Base-by-base conservation (phyloP, 2,113 vertebrate species). In the Lophura nycthemera region DNA sequence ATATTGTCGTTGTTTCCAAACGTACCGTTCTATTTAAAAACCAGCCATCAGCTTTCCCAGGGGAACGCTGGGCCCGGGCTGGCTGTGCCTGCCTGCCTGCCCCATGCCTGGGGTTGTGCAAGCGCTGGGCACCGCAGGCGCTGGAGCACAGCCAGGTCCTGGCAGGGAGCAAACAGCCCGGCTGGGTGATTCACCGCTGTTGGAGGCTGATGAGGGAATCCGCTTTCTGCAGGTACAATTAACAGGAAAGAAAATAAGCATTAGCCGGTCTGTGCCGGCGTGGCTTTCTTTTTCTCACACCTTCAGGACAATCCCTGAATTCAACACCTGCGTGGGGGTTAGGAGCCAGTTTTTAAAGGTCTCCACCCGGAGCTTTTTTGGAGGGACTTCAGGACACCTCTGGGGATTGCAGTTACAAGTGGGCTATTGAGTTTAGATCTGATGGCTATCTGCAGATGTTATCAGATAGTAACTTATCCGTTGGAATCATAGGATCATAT, bases 221-320 rank as follows among this genome's bases (percentile, higher is more conserved):
- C 6, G 1, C 77, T 70, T 29, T 50, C 92, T 25, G 75, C 47
- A 22, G 82, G 86, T 15, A 34, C 85, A 47, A 61, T 57, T n/a
- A 79, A 36, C 66, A 76, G 92, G 43, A 69, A 79, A 79, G 86
- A 69, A 81, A 83, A 81, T 47, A 40, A 79, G 69, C 2, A 3
- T 15, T 5, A 57, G 60, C 47, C 48, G 4, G n/a, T 8, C 77
- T 13, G 86, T 36, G 3, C 71, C 38, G 85, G 82, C 38, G 24
- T 76, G 95, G 75, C 75, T 93, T 70, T 25, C 54, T 59, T 52
- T 52, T 70, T n/a, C 81, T 85, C 85, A 71, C 91, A 77, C 91
- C 71, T 89, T 19, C 29, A 64, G 73, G 94, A 36, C 71, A 30
- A 48, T 84, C 66, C 89, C 60, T 13, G 45, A 76, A n/a, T 50